These are phyloP conservation scores for Anticlea derivata DNA, from an alignment of 2,888 invertebrate species.

Conservation along the genomic window DNA sequence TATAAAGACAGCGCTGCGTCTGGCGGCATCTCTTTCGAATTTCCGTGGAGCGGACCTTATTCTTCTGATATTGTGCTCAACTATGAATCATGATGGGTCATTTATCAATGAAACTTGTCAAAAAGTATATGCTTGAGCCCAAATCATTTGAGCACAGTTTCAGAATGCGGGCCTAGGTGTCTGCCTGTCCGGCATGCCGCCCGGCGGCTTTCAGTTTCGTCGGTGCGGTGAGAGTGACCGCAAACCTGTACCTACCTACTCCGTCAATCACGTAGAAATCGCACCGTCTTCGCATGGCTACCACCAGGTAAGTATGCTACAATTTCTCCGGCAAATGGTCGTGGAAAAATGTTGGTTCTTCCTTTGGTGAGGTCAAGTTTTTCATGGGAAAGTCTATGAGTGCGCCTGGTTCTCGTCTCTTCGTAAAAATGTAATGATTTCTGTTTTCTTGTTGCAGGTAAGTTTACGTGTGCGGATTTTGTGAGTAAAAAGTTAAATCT, in stretches of 20 bases:
- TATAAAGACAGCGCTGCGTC: too few relatives aligned
- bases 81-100: too few relatives aligned
- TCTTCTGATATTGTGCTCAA: too few relatives aligned
- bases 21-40: too few relatives aligned
- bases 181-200: slow-evolving; percentile 32
- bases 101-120: too few relatives aligned
- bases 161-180: too few relatives aligned
- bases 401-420: slow-evolving; percentile 1
- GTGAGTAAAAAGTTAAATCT: too few relatives aligned
- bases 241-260: slow-evolving; percentile 35
- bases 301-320: slow-evolving; percentile 13
- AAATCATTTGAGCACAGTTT: too few relatives aligned
- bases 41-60: too few relatives aligned
- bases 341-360: slow-evolving; percentile 11
- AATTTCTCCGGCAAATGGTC: slow-evolving; percentile 19
- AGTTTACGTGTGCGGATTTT: slow-evolving; percentile 3
- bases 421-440: neutral
- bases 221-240: slow-evolving; percentile 52
- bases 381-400: slow-evolving; percentile 12
- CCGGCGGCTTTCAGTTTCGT: slow-evolving; percentile 54
- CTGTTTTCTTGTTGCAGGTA: slow-evolving; percentile 18
- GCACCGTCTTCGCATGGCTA: slow-evolving; percentile 12
- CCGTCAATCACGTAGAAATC: slow-evolving; percentile 28
- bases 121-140: too few relatives aligned
- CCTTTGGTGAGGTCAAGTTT: slow-evolving; percentile 12